A percentile compares a stretch with the other conserved stretches of the same genome.
Evolutionary conservation across 2,888 invertebrate species (phyloP).

Genomic region (Drosophila yooni): DNA sequence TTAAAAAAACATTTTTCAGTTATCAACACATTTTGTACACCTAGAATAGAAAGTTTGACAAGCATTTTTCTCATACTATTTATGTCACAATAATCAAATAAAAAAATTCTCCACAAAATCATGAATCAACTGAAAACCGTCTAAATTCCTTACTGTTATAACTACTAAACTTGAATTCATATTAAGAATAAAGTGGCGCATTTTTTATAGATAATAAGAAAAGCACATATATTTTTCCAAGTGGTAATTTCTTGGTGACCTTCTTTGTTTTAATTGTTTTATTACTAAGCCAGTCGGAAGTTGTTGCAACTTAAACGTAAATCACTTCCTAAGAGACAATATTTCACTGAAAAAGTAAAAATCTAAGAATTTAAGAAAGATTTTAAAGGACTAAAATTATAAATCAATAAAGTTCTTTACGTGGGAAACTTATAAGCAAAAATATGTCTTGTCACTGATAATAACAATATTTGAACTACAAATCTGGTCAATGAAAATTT

Average conservation of each 20-base stretch:
- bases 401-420: not conserved
- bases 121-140: not conserved
- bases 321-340: not conserved
- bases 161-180: not conserved
- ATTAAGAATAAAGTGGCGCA: not conserved
- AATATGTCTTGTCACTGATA: not conserved
- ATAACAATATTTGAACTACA: not conserved
- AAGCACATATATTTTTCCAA: not conserved
- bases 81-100: not conserved
- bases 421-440: not conserved
- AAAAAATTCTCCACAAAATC: not conserved
- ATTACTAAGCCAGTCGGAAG: not conserved
- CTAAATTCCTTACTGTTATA: not conserved
- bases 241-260: not conserved
- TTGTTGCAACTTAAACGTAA: not conserved
- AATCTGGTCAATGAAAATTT: not conserved
- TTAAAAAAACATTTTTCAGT: not conserved
- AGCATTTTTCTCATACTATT: not conserved
- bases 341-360: not conserved
- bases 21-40: not conserved
- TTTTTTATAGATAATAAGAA: not conserved
- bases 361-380: not conserved
- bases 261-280: not conserved
- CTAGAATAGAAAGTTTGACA: not conserved
- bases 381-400: not conserved